Conservation (phyloP, 2,888 invertebrate species). For the Chalcis sispes region DNA sequence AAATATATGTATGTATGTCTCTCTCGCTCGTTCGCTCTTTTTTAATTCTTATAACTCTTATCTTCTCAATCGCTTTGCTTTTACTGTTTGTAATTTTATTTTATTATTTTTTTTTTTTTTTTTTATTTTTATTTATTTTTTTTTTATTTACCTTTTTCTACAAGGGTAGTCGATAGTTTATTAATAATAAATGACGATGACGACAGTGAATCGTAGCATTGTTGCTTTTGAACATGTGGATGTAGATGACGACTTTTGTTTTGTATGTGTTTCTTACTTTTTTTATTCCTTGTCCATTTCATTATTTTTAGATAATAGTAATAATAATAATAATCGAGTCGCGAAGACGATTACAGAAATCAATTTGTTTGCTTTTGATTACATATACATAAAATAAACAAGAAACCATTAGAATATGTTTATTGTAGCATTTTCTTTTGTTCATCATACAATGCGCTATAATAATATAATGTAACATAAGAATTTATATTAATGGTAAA, state of each 20-base stretch:
- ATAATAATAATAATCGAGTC: constrained; percentile 45
- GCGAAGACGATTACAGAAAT: constrained; percentile 51
- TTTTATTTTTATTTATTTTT: constrained; percentile 5
- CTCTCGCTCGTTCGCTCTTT: constrained; percentile 38
- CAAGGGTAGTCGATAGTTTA: constrained; percentile 31
- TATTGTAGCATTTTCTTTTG: constrained; percentile 13
- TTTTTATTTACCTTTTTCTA: constrained; percentile 10
- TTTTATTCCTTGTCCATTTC: neutral
- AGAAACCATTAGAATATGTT: constrained; percentile 18
- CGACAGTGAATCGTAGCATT: constrained; percentile 33
- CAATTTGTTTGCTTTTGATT: constrained; percentile 21
- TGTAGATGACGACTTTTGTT: constrained; percentile 43
- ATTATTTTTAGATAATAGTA: neutral
- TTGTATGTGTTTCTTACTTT: neutral
- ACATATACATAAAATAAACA: constrained; percentile 30
- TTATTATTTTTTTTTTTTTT: neutral
- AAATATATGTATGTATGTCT: constrained; percentile 43
- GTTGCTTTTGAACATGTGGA: constrained; percentile 33
- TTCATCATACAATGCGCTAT: constrained; percentile 55
- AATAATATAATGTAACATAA: constrained; percentile 62
- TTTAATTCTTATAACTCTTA: neutral
- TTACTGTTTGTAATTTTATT: no score
- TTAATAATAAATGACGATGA: constrained; percentile 38
- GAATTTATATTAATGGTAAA: constrained; percentile 60
- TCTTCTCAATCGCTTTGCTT: neutral